Evolutionary conservation across 2,113 vertebrate genomes (phyloP), one percentile per base, ranked within the genome.

Genomic region (Scomber scombrus): DNA sequence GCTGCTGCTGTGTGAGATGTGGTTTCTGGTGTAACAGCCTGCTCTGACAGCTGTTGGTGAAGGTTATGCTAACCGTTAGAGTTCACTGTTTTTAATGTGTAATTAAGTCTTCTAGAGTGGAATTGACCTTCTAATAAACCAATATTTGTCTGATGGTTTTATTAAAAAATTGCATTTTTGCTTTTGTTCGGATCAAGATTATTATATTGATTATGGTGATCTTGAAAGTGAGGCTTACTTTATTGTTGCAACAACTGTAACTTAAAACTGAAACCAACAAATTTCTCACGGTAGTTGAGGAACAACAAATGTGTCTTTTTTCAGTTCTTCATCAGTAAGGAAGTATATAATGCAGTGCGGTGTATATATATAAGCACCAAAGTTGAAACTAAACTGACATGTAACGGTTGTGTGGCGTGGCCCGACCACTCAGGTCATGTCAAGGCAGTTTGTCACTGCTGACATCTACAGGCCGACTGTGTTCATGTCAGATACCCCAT

Each of bases 401-500:
- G 26, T 21, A 15, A 12, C 19, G 18, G 55, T 60, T 73, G 67
- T 45, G 19, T 50, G 62, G 1, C 40, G 46, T 57, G 12, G 49
- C 50, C 54, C 0, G 12, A 5, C 34, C 40, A 21, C 43, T 69
- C 6, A 6, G 49, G 54, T 51, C 79, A 71, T 56, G 16, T 73
- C 40, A 46, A 52, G 70, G 81, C 60, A 51, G 71, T 88, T 88
- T 88, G 81, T 78, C 80, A 82, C 75, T 81, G 78, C 92, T 93
- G 90, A 90, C 90, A 88, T 80, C 92, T 92, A 79, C 86, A 88
- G 92, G 90, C 86, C 51, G 49, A 26, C 54, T 1, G 0, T n/a
- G 81, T 34, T 76, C 60, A 84, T 79, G 81, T 69, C 86, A 78
- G 11, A 70, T 71, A 66, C 63, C 66, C 74, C 34, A 46, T 12